phyloP scores from a whole-genome alignment of 92 coral and sea anemone genomes.

The Epizoanthus fatuus region DNA sequence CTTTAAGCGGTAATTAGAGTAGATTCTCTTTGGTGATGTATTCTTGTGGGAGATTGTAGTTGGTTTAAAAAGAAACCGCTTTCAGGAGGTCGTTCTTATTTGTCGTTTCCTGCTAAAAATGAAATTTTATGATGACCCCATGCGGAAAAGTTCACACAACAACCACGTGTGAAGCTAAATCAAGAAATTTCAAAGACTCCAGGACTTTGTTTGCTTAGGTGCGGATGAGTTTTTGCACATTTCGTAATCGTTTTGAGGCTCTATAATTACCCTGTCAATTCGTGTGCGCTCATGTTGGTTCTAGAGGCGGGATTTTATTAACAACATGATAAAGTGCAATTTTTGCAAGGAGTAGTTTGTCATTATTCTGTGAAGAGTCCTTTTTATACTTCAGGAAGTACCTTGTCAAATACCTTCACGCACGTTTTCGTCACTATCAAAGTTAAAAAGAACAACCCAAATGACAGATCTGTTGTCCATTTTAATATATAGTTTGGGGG shows the following conservation, averaged over 20 bases:
- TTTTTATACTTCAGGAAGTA: conserved; percentile 5
- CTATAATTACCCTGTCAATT: background rate
- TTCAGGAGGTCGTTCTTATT: conserved; percentile 1
- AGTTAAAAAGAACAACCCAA: conserved; percentile 27
- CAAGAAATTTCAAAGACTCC: conserved; percentile 20
- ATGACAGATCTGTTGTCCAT: conserved; percentile 7
- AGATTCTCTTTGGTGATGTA: conserved; percentile 6
- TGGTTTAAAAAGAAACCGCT: background rate
- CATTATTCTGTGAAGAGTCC: background rate
- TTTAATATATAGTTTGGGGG: conserved; percentile 2
- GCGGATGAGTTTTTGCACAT: conserved; percentile 22
- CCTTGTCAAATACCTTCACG: background rate
- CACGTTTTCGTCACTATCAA: background rate
- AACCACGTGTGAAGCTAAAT: conserved; percentile 18
- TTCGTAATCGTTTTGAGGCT: conserved; percentile 6
- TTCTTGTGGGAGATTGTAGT: conserved; percentile 1
- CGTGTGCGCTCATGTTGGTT: background rate
- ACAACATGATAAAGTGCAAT: background rate
- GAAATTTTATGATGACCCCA: conserved; percentile 21
- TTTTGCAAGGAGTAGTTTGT: background rate
- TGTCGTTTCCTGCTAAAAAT: conserved; percentile 28
- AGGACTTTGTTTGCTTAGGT: conserved; percentile 19
- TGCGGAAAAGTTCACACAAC: conserved; percentile 27
- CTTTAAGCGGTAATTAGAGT: conserved; percentile 24
- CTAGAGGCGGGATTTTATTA: conserved; percentile 26